Conservation (phyloP, 2,888 invertebrate genomes). For the Agrilus mali region DNA sequence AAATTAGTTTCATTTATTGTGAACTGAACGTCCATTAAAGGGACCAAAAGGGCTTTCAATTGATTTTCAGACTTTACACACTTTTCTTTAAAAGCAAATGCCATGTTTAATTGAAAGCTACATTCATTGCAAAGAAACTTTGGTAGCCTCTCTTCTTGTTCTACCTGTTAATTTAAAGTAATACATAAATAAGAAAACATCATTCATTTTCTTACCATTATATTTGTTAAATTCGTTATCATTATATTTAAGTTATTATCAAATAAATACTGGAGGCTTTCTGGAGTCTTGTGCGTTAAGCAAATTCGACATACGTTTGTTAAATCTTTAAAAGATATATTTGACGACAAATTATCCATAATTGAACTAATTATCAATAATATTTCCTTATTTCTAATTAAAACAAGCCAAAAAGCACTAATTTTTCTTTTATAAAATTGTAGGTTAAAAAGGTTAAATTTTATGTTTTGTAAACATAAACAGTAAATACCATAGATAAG, state of each 20-base stretch:
- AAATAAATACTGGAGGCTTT: slow-evolving; percentile 22
- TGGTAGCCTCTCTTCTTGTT: slow-evolving; percentile 24
- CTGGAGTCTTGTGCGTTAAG: slow-evolving; percentile 21
- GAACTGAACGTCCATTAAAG: slow-evolving; percentile 2
- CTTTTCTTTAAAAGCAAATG: slow-evolving; percentile 25
- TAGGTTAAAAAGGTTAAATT: no score
- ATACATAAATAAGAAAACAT: neutral
- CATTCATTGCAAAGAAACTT: slow-evolving; percentile 25
- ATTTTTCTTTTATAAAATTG: no score
- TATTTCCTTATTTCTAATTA: no score
- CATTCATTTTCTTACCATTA: slow-evolving; percentile 17
- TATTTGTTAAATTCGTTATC: slow-evolving; percentile 17
- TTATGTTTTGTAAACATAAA: no score
- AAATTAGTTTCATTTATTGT: neutral
- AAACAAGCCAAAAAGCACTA: no score
- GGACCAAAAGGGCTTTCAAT: slow-evolving; percentile 14
- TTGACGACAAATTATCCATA: neutral
- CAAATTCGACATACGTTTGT: slow-evolving; percentile 28
- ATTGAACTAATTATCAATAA: no score
- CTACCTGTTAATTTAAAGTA: slow-evolving; percentile 17
- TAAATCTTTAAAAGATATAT: slow-evolving; percentile 16
- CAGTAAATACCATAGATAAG: no score
- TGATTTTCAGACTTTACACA: slow-evolving; percentile 23
- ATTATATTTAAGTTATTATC: slow-evolving; percentile 20
- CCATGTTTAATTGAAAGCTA: slow-evolving; percentile 20